Base-by-base conservation (phyloP, 2,888 invertebrate genomes). In the Trichogramma evanescens region DNA sequence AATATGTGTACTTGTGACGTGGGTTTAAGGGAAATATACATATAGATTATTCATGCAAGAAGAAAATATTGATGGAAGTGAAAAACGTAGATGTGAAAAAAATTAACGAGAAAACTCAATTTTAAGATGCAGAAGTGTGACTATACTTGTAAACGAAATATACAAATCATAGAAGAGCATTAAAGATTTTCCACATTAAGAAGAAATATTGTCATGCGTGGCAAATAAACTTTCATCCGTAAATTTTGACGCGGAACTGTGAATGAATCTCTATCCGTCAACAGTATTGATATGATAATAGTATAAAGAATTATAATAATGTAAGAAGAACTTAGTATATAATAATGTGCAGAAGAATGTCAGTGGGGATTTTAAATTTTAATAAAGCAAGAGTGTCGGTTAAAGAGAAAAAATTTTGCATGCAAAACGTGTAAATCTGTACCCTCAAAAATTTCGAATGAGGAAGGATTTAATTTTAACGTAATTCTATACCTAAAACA, bases 201-300 rank as follows among this genome's bases (percentile, higher is more conserved):
- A 56, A 67, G 62, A 67, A 66, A 66, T 67, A 68, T 72, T 66
- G 70, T 70, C 68, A 72, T 70, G 66, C 71, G 71, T 70, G 70
- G 66, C 70, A 73, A 70, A 69, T 73, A 76, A 72, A 71, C 72
- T 73, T 63, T 66, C 59, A 59, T 60, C 58, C 61, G 57, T 66
- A 68, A 69, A 74, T 73, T 74, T 72, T 74, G 72, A 63, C 73
- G 72, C 64, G 65, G 67, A 74, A 72, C 75, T 77, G 76, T 75
- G 76, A 76, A 76, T 74, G 77, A 77, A 77, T 77, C 77, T 77
- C 77, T 77, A 77, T 77, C 77, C 77, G 77, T 77, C 77, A 77
- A 76, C 77, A 77, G 77, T 77, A 77, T 77, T 77, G 76, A 76
- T 77, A 77, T 77, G 75, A 77, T 75, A 77, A 74, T 77, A 76